Conservation (phyloP, 2,888 invertebrate genomes). For the Stomorhina lunata region DNA sequence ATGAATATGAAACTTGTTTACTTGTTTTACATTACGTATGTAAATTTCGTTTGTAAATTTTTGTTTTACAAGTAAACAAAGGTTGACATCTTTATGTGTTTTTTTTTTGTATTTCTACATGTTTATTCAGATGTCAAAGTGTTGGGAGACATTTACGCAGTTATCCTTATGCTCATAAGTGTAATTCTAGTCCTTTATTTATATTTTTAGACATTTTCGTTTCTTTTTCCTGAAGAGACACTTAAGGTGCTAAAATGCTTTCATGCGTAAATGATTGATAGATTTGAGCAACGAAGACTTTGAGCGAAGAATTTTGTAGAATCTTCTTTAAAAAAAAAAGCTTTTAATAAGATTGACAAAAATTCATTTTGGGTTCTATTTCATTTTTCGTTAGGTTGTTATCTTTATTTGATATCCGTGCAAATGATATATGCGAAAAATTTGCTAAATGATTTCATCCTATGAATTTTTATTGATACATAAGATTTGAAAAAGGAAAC, state of each 20-base stretch:
- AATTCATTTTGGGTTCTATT: neutral
- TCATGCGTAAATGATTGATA: constrained; percentile 62
- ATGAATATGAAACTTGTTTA: neutral
- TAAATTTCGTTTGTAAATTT: neutral
- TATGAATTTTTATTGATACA: neutral
- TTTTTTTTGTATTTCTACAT: neutral
- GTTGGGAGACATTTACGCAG: neutral
- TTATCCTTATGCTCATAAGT: neutral
- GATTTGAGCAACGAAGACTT: constrained; percentile 30
- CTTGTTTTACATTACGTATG: constrained; percentile 1
- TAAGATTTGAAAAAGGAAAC: neutral
- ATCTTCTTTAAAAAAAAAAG: neutral
- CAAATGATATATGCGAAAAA: neutral
- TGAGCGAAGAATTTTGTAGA: neutral
- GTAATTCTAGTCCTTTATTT: constrained; percentile 15
- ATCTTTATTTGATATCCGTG: too few relatives aligned
- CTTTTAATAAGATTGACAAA: constrained; percentile 25
- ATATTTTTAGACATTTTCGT: neutral
- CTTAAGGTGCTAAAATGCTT: constrained; percentile 51
- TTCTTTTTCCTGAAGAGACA: constrained; percentile 37
- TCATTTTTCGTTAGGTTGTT: too few relatives aligned
- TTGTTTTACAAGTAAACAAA: constrained; percentile 3
- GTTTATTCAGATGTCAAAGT: neutral
- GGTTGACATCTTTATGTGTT: constrained; percentile 49
- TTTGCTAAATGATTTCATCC: neutral